phyloP scores from a whole-genome alignment of 2,797 vertebrate species.

The Artibeus jamaicensis region DNA sequence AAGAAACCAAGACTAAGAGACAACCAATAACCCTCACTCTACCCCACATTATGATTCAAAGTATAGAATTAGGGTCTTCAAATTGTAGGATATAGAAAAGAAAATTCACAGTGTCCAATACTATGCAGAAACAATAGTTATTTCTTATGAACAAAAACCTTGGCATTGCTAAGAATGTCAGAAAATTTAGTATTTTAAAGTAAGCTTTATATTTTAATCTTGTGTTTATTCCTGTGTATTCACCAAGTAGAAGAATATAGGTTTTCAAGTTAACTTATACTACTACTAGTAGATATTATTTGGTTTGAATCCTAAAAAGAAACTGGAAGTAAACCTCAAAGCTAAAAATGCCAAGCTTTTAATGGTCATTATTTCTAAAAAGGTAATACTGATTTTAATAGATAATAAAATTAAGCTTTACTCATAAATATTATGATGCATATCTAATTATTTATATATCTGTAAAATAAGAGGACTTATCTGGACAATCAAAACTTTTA shows the following conservation, averaged over 20 bases:
- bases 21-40: not conserved
- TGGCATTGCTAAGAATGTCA: not conserved
- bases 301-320: not conserved
- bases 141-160: not conserved
- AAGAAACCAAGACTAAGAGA: not conserved
- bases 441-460: not conserved
- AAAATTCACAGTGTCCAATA: not conserved
- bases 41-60: not conserved
- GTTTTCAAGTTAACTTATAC: not conserved
- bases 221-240: not conserved
- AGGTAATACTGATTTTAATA: not conserved
- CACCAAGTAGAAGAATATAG: not conserved
- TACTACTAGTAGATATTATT: not conserved
- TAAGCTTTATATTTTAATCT: not conserved
- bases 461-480: not conserved
- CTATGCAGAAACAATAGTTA: not conserved
- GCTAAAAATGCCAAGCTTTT: not conserved
- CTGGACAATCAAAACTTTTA: not conserved
- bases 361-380: not conserved
- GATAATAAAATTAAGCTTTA: slow-evolving; percentile 6
- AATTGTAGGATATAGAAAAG: not conserved
- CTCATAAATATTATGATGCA: not conserved
- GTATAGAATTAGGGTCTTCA: not conserved
- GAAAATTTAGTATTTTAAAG: not conserved
- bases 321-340: not conserved